These are phyloP conservation scores for Palaemon carinicauda DNA, from an alignment of 1,140 invertebrate species.

Conservation along the genomic window DNA sequence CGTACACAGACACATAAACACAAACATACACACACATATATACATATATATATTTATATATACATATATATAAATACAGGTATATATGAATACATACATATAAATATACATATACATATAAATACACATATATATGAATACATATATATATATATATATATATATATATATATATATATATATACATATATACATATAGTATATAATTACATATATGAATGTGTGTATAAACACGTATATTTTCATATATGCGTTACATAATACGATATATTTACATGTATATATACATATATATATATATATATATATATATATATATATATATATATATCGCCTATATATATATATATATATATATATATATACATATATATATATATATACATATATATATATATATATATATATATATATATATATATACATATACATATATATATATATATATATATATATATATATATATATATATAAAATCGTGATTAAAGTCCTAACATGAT, in stretches of 20 bases:
- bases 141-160: background rate
- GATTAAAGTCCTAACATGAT: too few species aligned
- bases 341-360: background rate
- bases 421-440: background rate
- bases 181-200: background rate
- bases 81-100: background rate
- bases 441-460: background rate
- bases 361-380: background rate
- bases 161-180: background rate
- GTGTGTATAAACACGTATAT: too few species aligned
- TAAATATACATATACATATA: background rate
- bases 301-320: background rate
- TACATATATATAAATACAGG: too few species aligned
- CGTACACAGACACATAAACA: too few species aligned
- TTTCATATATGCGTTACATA: background rate
- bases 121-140: background rate
- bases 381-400: too few species aligned
- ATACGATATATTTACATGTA: background rate
- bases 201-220: too few species aligned
- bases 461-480: constrained; percentile 5
- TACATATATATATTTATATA: too few species aligned
- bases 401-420: too few species aligned
- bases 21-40: too few species aligned
- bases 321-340: too few species aligned
- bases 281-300: background rate